phyloP scores from a whole-genome alignment of 1,140 invertebrate species.

The Hylyphantes graminicola region DNA sequence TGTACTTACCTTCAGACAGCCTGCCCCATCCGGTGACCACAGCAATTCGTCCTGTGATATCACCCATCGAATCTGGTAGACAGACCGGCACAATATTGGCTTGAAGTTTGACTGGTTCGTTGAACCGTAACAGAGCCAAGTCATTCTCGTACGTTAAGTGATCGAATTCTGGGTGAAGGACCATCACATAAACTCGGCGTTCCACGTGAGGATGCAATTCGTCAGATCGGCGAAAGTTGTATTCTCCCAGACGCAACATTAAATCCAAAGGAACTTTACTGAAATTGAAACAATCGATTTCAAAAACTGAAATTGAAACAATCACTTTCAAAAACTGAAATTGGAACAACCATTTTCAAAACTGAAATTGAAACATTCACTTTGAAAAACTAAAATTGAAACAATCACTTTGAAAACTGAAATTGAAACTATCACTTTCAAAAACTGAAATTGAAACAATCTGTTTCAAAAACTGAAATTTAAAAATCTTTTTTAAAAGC shows the following conservation, averaged over 20 bases:
- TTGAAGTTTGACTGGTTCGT: constrained; percentile 83
- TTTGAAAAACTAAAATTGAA: constrained; percentile 5
- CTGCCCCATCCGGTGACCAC: constrained; percentile 62
- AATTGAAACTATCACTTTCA: not conserved
- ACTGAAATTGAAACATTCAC: not conserved
- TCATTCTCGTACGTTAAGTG: constrained; percentile 89
- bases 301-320: not conserved
- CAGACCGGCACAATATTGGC: constrained; percentile 62
- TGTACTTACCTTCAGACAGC: constrained; percentile 50
- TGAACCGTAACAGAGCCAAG: constrained; percentile 84
- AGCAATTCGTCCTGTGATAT: constrained; percentile 64
- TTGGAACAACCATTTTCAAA: not conserved
- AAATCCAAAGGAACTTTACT: constrained; percentile 33
- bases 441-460: not conserved
- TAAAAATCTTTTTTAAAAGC: too few species aligned
- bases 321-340: constrained; percentile 10
- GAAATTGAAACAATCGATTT: not conserved
- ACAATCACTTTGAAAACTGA: constrained; percentile 3
- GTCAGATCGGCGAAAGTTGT: constrained; percentile 84
- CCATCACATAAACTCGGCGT: constrained; percentile 86
- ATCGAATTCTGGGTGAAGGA: constrained; percentile 77
- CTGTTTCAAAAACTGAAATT: too few species aligned
- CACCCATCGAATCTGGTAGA: constrained; percentile 66
- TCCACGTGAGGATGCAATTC: constrained; percentile 89
- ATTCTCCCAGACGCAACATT: constrained; percentile 77